Base-by-base conservation (phyloP, 2,113 vertebrate genomes). In the Promerops cafer region DNA sequence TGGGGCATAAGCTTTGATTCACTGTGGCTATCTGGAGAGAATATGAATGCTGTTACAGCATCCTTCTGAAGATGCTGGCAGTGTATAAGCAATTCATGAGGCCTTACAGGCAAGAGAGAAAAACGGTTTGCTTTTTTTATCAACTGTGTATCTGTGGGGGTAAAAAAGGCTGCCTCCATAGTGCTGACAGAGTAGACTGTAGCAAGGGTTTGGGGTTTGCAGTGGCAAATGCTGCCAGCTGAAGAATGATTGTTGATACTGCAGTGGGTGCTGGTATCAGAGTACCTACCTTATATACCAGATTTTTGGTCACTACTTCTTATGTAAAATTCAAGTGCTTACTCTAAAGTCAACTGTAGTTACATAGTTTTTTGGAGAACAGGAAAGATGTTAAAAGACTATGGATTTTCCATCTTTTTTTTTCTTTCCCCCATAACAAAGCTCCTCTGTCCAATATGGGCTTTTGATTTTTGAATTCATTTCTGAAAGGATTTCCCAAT, bases 81-180 rank as follows among this genome's bases (percentile, higher is more conserved):
- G 8, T 52, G 27, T 37, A 9, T 21, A 44, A 84, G 50, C 71
- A 81, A 30, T 78, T 77, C 39, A 35, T 21, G 40, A 78, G 26
- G 20, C 31, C 21, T 89, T 47, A 14, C 13, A 83, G 40, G 24
- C 56, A 88, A 68, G 59, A 17, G 50, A 77, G 42, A 47, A 15
- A 72, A 74, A 77, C 17, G 10, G 2, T 75, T 85, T 61, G 13
- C 11, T 44, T 57, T 31, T 31, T 56, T 7, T 56, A 33, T 65
- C 71, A 78, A 0, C 60, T 59, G 22, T 31, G 4, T 61, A 15
- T 40, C 30, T 40, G 0, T 6, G 7, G 10, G 12, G 26, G 8
- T 14, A 10, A 5, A 56, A 77, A 37, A 60, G 9, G 23, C 35
- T 49, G 24, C n/a, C 24, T 93, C 56, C 57, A 24, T 24, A 30